Base-by-base conservation (phyloP, 2,797 vertebrate genomes). In the Mormyrus hasselquistii region DNA sequence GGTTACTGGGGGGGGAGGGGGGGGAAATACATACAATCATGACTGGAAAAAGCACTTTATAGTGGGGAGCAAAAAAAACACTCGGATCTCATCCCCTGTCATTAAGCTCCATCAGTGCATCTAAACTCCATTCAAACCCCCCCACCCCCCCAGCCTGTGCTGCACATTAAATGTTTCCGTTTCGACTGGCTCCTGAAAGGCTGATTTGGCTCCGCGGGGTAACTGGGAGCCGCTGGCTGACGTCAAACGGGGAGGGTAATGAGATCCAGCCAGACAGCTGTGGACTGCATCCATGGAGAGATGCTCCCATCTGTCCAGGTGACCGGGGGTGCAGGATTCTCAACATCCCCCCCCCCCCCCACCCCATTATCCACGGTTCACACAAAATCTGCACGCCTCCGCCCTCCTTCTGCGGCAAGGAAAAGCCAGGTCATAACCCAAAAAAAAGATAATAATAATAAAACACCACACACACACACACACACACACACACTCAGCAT, bases 161-260 rank as follows among this genome's bases (percentile, higher is more conserved):
- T 2, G 88, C 41, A 52, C 38, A 49, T 89, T 19, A 44, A 69
- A 57, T 52, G 50, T 65, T 87, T 86, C 84, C 52, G 50, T 86
- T 86, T 25, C 22, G 44, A 47, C 69, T 9, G 49, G 73, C 34
- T 53, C 65, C 89, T 82, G 86, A 88, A 87, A 41, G 89, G 89
- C 86, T 14, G 69, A 50, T 65, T 62, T 62, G 53, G 69, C 89
- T 87, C 89, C 50, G 25, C 65, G 16, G 89, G 62, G 14, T 47
- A 82, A 65, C 82, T 62, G 86, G 38, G 52, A 76, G 92, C 90
- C 94, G 94, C 94, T 88, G 22, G 29, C 88, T 96, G 95, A 96
- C 95, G 94, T 96, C 95, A 95, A 16, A 93, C 94, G 91, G 89
- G 25, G 92, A 82, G 94, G 89, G 91, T 91, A 94, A 94, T 22